These are phyloP conservation scores for Drosophila azteca DNA, from an alignment of 1,140 invertebrate species.

Conservation along the genomic window DNA sequence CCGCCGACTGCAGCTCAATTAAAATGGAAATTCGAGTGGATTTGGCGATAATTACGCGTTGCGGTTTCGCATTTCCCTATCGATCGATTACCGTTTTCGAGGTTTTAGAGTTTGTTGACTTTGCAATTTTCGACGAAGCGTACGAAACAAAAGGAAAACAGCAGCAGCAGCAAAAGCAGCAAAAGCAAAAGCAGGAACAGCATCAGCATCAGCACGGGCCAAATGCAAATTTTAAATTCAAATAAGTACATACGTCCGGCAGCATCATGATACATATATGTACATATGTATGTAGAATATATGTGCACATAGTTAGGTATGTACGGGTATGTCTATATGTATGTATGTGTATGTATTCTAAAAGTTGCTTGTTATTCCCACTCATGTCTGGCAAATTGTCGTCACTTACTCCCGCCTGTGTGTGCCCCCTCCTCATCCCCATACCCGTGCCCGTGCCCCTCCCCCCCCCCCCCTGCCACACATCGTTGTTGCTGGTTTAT, in stretches of 20 bases:
- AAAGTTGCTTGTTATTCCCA: conserved; percentile 47
- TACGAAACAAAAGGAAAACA: background rate
- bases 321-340: background rate
- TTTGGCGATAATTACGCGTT: conserved; percentile 54
- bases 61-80: conserved; percentile 38
- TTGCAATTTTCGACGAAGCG: conserved; percentile 29
- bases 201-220: conserved; percentile 6
- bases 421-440: conserved; percentile 15
- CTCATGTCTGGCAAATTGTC: conserved; percentile 70
- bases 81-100: conserved; percentile 46
- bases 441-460: background rate
- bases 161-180: conserved; percentile 9
- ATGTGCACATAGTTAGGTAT: background rate
- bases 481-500: conserved; percentile 26
- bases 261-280: conserved; percentile 12
- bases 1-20: conserved; percentile 61
- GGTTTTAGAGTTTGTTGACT: conserved; percentile 40
- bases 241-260: conserved; percentile 40
- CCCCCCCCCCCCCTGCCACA: background rate
- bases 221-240: conserved; percentile 46
- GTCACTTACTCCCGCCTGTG: conserved; percentile 51
- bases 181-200: background rate
- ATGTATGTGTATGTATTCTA: background rate
- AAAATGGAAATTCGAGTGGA: conserved; percentile 65
- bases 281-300: conserved; percentile 20